phyloP scores from a whole-genome alignment of 2,888 invertebrate species.

The Leptopilina drosophilae region DNA sequence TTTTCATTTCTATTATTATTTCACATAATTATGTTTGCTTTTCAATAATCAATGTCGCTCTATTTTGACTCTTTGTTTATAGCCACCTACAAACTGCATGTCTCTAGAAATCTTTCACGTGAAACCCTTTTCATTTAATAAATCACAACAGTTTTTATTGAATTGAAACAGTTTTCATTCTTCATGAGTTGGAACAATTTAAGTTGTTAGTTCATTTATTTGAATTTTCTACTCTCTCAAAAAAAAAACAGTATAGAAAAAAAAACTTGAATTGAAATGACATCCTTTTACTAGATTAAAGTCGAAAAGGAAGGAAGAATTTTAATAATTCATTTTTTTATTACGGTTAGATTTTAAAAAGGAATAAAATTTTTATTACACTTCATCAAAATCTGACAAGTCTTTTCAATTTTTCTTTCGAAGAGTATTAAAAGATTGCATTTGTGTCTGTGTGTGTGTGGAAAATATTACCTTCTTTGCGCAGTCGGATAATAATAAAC shows the following conservation, averaged over 20 bases:
- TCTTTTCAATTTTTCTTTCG: no score
- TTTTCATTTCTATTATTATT: constrained; percentile 44
- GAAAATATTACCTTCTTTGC: constrained; percentile 11
- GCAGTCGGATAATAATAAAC: constrained; percentile 13
- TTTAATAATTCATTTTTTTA: no score
- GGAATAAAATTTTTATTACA: no score
- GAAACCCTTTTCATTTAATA: constrained; percentile 25
- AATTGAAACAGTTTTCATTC: constrained; percentile 14
- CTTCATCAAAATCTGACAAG: no score
- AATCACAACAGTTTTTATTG: neutral
- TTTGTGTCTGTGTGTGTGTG: neutral
- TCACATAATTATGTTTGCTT: neutral
- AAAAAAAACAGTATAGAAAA: no score
- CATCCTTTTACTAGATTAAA: no score
- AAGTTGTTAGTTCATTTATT: constrained; percentile 9
- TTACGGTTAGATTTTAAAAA: no score
- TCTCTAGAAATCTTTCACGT: constrained; percentile 21
- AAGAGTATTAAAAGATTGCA: neutral
- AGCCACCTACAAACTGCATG: constrained; percentile 17
- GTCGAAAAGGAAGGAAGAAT: no score
- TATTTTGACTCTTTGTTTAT: constrained; percentile 23
- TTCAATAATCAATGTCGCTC: constrained; percentile 12
- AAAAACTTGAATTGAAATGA: no score
- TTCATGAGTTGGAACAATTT: constrained; percentile 21
- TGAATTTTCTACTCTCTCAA: neutral